Evolutionary conservation across 2,797 vertebrate genomes (phyloP), one percentile per base, ranked within the genome.

Genomic region (Bradypodion pumilum): DNA sequence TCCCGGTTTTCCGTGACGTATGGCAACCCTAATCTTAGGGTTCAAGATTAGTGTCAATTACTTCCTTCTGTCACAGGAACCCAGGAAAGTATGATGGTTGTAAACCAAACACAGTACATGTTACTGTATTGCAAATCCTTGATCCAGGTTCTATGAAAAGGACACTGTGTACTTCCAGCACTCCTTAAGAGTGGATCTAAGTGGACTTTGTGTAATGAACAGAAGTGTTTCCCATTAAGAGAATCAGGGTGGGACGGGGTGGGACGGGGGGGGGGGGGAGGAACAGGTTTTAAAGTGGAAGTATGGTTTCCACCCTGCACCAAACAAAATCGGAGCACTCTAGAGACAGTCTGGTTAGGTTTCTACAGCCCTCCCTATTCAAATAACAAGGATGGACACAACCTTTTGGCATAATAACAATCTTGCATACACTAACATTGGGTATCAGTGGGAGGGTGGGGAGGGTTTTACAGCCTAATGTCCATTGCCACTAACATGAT

Each of bases 31-130:
- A 42, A 35, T 21, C 40, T 29, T 40, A 27, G 27, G 16, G 29
- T 72, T 80, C 56, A 86, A 80, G 56, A 65, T 80, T 49, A 80
- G n/a, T 70, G 72, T 83, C 32, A 32, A 35, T 42, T 46, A 42
- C 15, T 77, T 80, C 49, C 32, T 78, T 46, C 56, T 32, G 46
- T 42, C 68, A 49, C 23, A 69, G 56, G 42, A 79, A 52, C 65
- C 72, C 65, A 32, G 52, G 65, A 42, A 68, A 68, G 25, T 69
- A 69, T 62, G 32, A 62, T 15, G 15, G n/a, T 69, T 70, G 23
- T 69, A 76, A 60, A 46, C 52, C 70, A 74, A 85, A 35, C n/a
- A n/a, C n/a, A n/a, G n/a, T 44, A 65, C 66, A 32, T 40, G 56
- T 74, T 65, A 49, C 56, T 52, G 49, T 65, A 49, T 56, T 52